phyloP scores from a whole-genome alignment of 1,140 invertebrate genomes.

The Aphidius ervi region DNA sequence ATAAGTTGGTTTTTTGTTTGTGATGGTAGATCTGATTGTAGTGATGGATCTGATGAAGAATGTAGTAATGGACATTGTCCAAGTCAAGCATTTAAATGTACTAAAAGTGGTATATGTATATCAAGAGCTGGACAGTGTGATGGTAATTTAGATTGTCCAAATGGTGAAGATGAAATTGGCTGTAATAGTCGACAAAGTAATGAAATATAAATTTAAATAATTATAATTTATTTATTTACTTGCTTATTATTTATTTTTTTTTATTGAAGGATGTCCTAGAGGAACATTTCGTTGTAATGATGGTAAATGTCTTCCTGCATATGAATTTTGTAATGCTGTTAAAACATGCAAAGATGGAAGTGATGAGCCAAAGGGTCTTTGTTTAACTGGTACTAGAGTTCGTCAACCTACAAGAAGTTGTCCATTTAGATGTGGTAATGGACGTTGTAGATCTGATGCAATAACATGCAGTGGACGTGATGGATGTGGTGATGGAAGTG shows the following conservation, averaged over 20 bases:
- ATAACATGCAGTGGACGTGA: conserved; percentile 83
- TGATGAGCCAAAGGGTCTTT: conserved; percentile 75
- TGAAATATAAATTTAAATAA: conserved; percentile 21
- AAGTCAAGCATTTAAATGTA: conserved; percentile 64
- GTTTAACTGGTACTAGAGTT: conserved; percentile 52
- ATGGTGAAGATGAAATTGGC: conserved; percentile 75
- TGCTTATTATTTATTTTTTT: conserved; percentile 2
- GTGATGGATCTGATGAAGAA: conserved; percentile 79
- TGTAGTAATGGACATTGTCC: conserved; percentile 55
- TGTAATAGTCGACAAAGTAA: conserved; percentile 61
- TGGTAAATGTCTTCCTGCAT: conserved; percentile 81
- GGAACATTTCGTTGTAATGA: conserved; percentile 78
- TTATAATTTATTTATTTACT: conserved; percentile 22
- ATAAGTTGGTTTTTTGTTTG: conserved; percentile 91
- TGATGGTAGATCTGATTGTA: conserved; percentile 84
- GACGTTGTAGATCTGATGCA: conserved; percentile 79
- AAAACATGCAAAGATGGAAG: conserved; percentile 79
- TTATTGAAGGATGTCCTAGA: conserved; percentile 60
- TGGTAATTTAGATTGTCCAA: conserved; percentile 70
- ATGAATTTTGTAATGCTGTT: conserved; percentile 87
- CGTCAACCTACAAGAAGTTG: conserved; percentile 52
- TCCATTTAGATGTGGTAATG: conserved; percentile 78
- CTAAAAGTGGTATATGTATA: conserved; percentile 65
- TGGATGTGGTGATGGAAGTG: conserved; percentile 84
- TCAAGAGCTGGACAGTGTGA: conserved; percentile 74